Base-by-base conservation (phyloP, 1,140 invertebrate species). In the Tetramorium parvispinum region DNA sequence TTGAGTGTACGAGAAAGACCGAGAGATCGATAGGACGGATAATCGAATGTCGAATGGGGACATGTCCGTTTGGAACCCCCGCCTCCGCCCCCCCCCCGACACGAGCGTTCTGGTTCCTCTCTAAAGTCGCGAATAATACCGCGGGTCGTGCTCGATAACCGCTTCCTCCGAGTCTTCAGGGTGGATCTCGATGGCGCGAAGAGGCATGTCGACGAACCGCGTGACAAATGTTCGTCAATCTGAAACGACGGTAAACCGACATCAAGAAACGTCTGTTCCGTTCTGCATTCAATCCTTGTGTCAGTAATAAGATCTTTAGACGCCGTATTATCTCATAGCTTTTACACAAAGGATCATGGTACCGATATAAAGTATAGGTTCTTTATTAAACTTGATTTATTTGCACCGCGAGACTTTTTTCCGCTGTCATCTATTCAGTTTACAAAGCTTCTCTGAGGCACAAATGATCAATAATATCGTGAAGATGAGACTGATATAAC, bases 171-270 rank as follows among this genome's bases (percentile, higher is more conserved):
- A 24, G 11, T 43, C n/a, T 61, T 51, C 32, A 11, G 37, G 71
- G 59, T 40, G 59, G 59, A 86, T 79, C 59, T 88, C 53, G 59
- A 85, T 37, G 65, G 40, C 18, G 55, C 65, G 21, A 57, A 46
- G 46, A 59, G 78, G 37, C 46, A 53, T 57, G 55, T 61, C 40
- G 71, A 37, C 27, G 24, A 65, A 13, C 21, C 7, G 21, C 49
- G 61, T 88, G 79, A 85, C 71, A 77, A 88, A 88, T 78, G 79
- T 43, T 59, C 40, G 27, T 7, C 11, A 51, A 87, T 73, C 46
- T 68, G 51, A 53, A 40, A 40, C n/a, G 61, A 55, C n/a, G n/a
- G 70, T 82, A 13, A 57, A 57, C 6, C 75, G 43, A 21, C 51
- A 37, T 21, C 27, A n/a, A 53, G 21, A 10, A 46, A n/a, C 32